Conservation (phyloP, 1,140 invertebrate species). For the Acarapis woodi region DNA sequence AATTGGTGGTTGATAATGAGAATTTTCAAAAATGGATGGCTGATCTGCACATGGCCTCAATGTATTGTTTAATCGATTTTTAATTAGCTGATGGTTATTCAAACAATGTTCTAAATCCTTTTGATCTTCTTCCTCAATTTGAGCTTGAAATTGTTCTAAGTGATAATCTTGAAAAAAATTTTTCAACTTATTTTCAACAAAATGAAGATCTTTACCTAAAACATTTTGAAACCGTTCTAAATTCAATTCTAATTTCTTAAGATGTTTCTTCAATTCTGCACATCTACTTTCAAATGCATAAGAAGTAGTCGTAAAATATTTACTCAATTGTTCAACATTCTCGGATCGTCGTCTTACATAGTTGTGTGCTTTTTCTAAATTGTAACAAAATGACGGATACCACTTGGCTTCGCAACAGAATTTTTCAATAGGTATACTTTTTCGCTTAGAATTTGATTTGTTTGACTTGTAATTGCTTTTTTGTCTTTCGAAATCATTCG, state of each 20-base stretch:
- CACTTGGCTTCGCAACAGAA: neutral
- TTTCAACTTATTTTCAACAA: neutral
- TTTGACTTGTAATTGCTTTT: neutral
- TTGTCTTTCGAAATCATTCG: too few species aligned
- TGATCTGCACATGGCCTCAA: too few species aligned
- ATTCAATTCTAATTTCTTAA: neutral
- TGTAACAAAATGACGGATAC: neutral
- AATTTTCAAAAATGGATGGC: too few species aligned
- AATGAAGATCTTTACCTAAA: neutral
- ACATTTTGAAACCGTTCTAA: slow-evolving; percentile 2
- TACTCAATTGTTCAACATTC: slow-evolving; percentile 1
- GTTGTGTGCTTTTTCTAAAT: neutral
- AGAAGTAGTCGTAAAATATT: slow-evolving; percentile 2
- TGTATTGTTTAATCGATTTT: too few species aligned
- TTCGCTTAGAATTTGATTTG: neutral
- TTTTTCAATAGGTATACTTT: neutral
- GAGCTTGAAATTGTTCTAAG: neutral
- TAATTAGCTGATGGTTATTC: too few species aligned
- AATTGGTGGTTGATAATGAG: too few species aligned
- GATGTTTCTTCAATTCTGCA: neutral
- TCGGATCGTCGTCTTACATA: neutral
- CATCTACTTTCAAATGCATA: neutral
- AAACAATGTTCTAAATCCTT: neutral
- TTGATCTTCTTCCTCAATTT: neutral
- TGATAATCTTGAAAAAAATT: slow-evolving; percentile 1